phyloP scores from a whole-genome alignment of 1,140 invertebrate species.

The Drosophila ogumai region DNA sequence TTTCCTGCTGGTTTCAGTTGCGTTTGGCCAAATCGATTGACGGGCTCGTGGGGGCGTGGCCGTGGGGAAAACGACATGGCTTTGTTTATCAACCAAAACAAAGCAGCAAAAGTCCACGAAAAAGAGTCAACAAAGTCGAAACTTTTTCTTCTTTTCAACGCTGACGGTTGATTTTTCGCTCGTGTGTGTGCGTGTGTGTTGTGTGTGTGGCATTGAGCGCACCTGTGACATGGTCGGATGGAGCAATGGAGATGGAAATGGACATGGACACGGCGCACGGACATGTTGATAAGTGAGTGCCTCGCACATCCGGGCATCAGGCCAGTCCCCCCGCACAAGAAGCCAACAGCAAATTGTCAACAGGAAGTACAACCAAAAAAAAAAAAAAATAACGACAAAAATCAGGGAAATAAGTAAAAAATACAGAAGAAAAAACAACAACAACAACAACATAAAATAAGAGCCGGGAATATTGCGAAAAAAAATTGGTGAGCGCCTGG shows the following conservation, averaged over 20 bases:
- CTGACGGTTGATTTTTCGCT: constrained; percentile 26
- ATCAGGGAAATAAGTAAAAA: constrained; percentile 12
- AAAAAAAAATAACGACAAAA: constrained; percentile 28
- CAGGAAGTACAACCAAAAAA: constrained; percentile 72
- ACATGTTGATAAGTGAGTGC: constrained; percentile 60
- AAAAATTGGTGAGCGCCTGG: constrained; percentile 12
- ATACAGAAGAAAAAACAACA: constrained; percentile 6
- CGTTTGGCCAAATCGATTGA: constrained; percentile 73
- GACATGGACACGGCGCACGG: constrained; percentile 48
- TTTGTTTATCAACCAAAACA: constrained; percentile 81
- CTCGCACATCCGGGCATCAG: constrained; percentile 58
- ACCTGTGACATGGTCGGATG: constrained; percentile 67
- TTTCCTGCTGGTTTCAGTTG: constrained; percentile 44
- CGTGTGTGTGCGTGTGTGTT: no score
- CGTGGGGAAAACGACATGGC: constrained; percentile 57
- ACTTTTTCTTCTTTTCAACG: constrained; percentile 52
- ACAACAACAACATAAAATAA: not conserved
- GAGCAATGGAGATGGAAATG: constrained; percentile 19
- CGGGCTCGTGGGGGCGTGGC: constrained; percentile 33
- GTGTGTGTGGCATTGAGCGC: constrained; percentile 63
- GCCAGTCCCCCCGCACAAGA: constrained; percentile 37
- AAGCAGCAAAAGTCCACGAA: constrained; percentile 53
- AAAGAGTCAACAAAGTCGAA: constrained; percentile 67
- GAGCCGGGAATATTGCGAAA: not conserved
- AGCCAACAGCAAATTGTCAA: constrained; percentile 77